Evolutionary conservation across 2,113 vertebrate species (phyloP).

Genomic region (Pedionomus torquatus): DNA sequence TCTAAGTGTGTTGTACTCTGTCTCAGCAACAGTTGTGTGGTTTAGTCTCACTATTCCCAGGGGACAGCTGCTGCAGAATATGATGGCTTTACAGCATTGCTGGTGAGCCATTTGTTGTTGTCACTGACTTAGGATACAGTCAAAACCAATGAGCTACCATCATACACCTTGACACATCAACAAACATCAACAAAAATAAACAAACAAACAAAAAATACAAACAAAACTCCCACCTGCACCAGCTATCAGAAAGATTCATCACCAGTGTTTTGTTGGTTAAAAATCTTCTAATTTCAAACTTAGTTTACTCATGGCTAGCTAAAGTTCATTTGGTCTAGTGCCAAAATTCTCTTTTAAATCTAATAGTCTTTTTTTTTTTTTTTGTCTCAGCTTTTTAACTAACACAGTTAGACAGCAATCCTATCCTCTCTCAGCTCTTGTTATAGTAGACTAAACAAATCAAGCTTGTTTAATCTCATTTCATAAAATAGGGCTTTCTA

Average conservation of each 20-base stretch:
- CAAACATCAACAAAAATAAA: neutral
- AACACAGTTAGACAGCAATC: neutral
- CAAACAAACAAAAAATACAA: neutral
- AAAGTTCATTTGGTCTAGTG: neutral
- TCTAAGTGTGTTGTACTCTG: neutral
- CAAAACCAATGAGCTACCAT: neutral
- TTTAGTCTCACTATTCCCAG: neutral
- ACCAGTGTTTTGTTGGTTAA: neutral
- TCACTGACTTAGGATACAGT: neutral
- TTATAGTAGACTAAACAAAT: slow-evolving; percentile 15
- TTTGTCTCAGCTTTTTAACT: neutral
- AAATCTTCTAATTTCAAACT: neutral
- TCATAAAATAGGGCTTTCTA: neutral
- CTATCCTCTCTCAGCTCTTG: neutral
- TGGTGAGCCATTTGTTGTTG: neutral
- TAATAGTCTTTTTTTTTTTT: neutral
- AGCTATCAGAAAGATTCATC: neutral
- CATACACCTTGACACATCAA: neutral
- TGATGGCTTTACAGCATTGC: neutral
- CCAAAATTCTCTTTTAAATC: neutral
- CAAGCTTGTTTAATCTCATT: neutral
- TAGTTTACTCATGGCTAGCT: neutral
- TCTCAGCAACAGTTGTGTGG: neutral
- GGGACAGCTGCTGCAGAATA: neutral
- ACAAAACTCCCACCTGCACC: neutral